phyloP scores from a whole-genome alignment of 2,888 invertebrate species.

The Chrysotoxum bicinctum region DNA sequence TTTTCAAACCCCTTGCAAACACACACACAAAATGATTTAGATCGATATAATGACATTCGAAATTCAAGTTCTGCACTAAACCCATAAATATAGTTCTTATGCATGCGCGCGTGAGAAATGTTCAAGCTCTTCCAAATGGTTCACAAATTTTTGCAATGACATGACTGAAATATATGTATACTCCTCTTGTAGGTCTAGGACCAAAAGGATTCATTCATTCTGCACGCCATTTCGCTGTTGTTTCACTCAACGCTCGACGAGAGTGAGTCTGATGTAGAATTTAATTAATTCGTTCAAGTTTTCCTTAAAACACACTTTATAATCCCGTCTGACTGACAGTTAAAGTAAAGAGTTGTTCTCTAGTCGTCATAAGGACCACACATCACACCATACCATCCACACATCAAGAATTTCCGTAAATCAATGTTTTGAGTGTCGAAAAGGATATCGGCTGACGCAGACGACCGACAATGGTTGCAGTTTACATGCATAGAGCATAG shows the following conservation, averaged over 20 bases:
- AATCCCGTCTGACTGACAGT: constrained; percentile 14
- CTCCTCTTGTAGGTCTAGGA: neutral
- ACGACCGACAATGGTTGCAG: neutral
- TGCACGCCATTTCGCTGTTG: constrained; percentile 11
- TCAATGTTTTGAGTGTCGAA: constrained; percentile 29
- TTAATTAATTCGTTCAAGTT: constrained; percentile 57
- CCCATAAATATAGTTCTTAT: constrained; percentile 13
- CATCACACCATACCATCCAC: neutral
- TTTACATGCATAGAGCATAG: neutral
- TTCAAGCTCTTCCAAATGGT: constrained; percentile 30
- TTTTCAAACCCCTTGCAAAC: neutral
- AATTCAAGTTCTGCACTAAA: constrained; percentile 13
- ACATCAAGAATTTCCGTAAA: constrained; percentile 24
- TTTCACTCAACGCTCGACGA: neutral
- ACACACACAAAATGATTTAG: constrained; percentile 7
- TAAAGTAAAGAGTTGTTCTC: neutral
- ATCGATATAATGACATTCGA: constrained; percentile 30
- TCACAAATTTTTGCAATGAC: constrained; percentile 25
- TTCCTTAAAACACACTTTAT: constrained; percentile 24
- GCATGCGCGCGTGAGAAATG: constrained; percentile 27
- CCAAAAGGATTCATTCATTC: neutral
- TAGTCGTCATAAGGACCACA: neutral
- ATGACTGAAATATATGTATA: constrained; percentile 23
- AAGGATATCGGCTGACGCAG: neutral
- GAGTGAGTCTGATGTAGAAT: constrained; percentile 35